These are phyloP conservation scores for Dynastes hyllus DNA, from an alignment of 2,888 invertebrate genomes.

Conservation along the genomic window DNA sequence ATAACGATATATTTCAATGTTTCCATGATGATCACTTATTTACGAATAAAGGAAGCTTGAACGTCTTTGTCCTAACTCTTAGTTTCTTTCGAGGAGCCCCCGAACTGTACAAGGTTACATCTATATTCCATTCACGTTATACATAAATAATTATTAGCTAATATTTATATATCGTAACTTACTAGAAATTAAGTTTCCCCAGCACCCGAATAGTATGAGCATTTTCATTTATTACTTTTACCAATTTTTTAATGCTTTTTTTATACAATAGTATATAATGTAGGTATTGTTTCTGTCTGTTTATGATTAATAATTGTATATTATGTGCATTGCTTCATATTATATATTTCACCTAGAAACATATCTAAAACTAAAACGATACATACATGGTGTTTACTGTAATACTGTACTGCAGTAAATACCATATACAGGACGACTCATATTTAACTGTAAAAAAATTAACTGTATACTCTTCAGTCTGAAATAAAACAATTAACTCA, in stretches of 20 bases:
- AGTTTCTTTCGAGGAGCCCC: neutral
- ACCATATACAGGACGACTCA: too few relatives aligned
- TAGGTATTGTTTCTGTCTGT: conserved; percentile 1
- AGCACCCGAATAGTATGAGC: conserved; percentile 34
- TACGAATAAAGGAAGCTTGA: conserved; percentile 12
- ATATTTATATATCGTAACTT: conserved; percentile 1
- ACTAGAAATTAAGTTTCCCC: conserved; percentile 29
- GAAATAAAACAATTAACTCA: too few relatives aligned
- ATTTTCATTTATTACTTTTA: conserved; percentile 13
- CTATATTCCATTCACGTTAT: conserved; percentile 12
- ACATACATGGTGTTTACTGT: neutral
- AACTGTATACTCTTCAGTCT: too few relatives aligned
- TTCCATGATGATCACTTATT: conserved; percentile 1
- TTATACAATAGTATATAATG: conserved; percentile 21
- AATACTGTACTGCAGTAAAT: too few relatives aligned
- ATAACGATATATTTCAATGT: neutral
- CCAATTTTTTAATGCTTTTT: neutral
- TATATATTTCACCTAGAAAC: neutral
- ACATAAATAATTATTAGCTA: conserved; percentile 18
- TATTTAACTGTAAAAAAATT: too few relatives aligned
- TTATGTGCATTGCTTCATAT: conserved; percentile 18
- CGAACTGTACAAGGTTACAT: neutral
- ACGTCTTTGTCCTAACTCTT: neutral
- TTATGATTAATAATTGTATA: conserved; percentile 11
- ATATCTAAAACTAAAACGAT: conserved; percentile 8